Evolutionary conservation across 2,113 vertebrate species (phyloP), one percentile per base, ranked within the genome.

Genomic region (Tetrax tetrax): DNA sequence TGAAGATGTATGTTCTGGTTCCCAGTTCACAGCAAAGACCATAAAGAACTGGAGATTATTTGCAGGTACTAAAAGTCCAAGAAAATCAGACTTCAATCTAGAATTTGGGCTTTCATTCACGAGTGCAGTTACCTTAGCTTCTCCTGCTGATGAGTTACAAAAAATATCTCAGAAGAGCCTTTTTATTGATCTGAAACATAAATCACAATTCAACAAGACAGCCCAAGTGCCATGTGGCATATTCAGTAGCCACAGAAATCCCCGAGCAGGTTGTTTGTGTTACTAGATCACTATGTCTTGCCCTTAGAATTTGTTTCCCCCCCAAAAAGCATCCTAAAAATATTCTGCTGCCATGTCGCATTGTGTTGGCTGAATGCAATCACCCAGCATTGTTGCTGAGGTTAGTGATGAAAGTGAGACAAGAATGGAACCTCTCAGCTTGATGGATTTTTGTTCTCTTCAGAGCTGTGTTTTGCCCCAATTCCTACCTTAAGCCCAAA

Each of bases 101-200:
- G 72, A 90, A 77, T 78, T 41, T 80, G 51, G 59, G 41, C 61
- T 91, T 83, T 70, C 29, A 21, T 91, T 59, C 43, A 28, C 51
- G 25, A 60, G 25, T 75, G 29, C 28, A 74, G 43, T 51, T 79
- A 77, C 24, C 27, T 86, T 66, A 69, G 33, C 33, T 95, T 63
- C 38, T 86, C 41, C 60, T 66, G 43, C 56, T 90, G 51, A 81
- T 68, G 79, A 81, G 60, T 33, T 79, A 28, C 19, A 47, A 83
- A 77, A 45, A 57, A 53, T 60, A 21, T 15, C 50, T 86, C 63
- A 64, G 56, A 64, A 48, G 48, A 82, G 31, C 59, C 35, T 68
- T 89, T 91, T 91, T 94, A 84, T 75, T 83, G 78, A 90, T 96
- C 90, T 86, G 64, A 91, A 94, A 89, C 43, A 64, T n/a, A 37